phyloP scores from a whole-genome alignment of 2,113 vertebrate species.

The Circaetus cinerascens region DNA sequence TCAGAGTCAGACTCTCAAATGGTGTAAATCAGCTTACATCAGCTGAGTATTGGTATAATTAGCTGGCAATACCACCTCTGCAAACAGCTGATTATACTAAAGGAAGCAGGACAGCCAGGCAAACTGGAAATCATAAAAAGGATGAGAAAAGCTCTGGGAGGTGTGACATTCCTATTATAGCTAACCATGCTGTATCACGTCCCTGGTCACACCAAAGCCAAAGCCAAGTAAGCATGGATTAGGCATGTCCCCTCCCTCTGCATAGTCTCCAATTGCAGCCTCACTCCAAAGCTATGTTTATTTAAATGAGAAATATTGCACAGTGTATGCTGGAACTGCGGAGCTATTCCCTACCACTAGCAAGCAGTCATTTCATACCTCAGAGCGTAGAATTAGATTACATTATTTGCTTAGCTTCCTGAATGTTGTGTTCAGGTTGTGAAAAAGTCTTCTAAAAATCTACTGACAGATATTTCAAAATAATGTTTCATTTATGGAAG shows the following conservation, averaged over 20 bases:
- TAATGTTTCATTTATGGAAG: background rate
- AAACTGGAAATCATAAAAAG: background rate
- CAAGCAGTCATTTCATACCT: background rate
- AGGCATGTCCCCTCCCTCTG: background rate
- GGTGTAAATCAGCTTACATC: background rate
- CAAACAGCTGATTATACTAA: background rate
- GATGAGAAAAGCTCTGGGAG: background rate
- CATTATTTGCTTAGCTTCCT: background rate
- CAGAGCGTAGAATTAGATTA: background rate
- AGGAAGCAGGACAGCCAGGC: background rate
- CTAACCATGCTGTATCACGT: background rate
- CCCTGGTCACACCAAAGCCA: background rate
- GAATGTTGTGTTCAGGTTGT: background rate
- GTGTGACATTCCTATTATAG: background rate
- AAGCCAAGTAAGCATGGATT: background rate
- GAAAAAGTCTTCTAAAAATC: background rate
- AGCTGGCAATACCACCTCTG: background rate
- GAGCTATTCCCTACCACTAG: background rate
- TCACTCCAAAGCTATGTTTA: background rate
- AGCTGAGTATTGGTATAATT: accelerated
- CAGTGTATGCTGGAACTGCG: background rate
- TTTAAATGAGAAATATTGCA: background rate
- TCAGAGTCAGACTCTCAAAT: background rate
- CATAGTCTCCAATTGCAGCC: background rate
- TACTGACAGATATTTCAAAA: background rate